phyloP scores from a whole-genome alignment of 53 echinoderm and acorn worm genomes.

The Mesocentrotus franciscanus region DNA sequence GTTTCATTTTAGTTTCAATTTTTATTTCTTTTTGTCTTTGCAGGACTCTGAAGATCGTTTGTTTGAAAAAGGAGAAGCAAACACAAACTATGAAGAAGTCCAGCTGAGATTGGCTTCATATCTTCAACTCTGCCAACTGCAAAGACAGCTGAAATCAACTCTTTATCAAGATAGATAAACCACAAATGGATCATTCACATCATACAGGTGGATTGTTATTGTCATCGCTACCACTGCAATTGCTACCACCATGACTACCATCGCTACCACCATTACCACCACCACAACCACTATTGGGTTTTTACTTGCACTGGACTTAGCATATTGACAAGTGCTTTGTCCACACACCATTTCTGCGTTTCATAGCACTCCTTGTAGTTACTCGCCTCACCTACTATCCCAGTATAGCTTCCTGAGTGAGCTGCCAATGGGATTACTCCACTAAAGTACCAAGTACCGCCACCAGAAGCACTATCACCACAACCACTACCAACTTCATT shows the following conservation, averaged over 20 bases:
- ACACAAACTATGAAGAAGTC: conserved; percentile 43
- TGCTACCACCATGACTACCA: no score
- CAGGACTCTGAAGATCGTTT: conserved; percentile 43
- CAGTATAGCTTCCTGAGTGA: no score
- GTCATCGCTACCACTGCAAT: neutral
- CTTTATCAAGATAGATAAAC: neutral
- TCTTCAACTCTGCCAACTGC: neutral
- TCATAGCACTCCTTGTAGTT: no score
- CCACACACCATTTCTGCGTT: no score
- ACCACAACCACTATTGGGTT: neutral
- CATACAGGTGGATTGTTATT: neutral
- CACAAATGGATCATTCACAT: neutral
- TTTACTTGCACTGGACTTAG: no score
- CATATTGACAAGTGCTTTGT: no score
- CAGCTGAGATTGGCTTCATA: conserved; percentile 44
- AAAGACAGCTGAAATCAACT: neutral
- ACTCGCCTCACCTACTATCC: no score
- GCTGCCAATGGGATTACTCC: no score
- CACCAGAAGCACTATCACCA: neutral
- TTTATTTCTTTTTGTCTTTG: neutral
- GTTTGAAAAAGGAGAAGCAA: conserved; percentile 62
- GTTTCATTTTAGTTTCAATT: neutral
- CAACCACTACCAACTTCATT: neutral
- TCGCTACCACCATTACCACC: neutral
- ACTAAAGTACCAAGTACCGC: neutral